phyloP scores from a whole-genome alignment of 2,113 vertebrate species.

The Dissostichus mawsoni region DNA sequence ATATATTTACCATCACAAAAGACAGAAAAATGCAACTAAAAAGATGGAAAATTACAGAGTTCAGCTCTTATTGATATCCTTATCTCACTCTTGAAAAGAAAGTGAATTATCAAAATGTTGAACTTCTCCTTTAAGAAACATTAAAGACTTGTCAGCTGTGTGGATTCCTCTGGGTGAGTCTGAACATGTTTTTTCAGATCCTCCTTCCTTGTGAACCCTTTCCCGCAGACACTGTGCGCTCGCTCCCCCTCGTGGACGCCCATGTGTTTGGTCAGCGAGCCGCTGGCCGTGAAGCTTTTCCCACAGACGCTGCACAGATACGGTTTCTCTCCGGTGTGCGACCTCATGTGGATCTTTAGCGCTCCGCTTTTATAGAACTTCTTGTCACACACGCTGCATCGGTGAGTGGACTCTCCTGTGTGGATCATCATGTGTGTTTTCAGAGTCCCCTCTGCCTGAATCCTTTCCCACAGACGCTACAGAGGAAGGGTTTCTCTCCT shows the following conservation, averaged over 20 bases:
- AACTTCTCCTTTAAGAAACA: neutral
- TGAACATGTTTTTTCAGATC: conserved; percentile 12
- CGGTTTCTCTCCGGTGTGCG: conserved; percentile 48
- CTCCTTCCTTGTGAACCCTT: neutral
- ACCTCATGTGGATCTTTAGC: conserved; percentile 55
- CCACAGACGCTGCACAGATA: conserved; percentile 50
- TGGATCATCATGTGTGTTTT: conserved; percentile 59
- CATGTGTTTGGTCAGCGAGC: conserved; percentile 54
- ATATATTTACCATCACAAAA: no score
- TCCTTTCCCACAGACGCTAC: conserved; percentile 58
- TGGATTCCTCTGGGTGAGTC: neutral
- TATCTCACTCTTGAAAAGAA: neutral
- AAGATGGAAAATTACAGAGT: no score
- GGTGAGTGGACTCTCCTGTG: conserved; percentile 37
- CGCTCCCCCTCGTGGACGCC: conserved; percentile 15
- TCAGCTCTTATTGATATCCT: no score
- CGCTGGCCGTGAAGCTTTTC: conserved; percentile 44
- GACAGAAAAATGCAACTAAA: neutral
- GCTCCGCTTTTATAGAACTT: conserved; percentile 37
- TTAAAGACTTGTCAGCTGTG: conserved; percentile 18
- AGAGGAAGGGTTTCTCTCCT: conserved; percentile 44
- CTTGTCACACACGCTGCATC: neutral
- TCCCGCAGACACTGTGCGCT: neutral
- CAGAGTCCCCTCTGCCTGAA: conserved; percentile 41
- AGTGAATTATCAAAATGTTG: neutral